Evolutionary conservation across 2,888 invertebrate species (phyloP).

Genomic region (Hydrotaea diabolus): DNA sequence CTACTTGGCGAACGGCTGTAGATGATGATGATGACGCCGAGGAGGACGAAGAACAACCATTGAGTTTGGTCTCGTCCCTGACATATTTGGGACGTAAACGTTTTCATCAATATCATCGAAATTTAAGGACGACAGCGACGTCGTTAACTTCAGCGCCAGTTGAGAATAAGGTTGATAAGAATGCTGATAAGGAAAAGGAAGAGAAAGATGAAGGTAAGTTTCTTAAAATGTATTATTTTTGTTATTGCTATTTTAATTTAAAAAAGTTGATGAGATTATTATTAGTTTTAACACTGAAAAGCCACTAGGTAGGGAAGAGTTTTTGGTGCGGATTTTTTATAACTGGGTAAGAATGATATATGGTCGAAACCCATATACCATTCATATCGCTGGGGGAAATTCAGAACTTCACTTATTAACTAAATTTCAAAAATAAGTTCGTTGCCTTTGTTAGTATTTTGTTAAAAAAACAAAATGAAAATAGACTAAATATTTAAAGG

Average conservation of each 20-base stretch:
- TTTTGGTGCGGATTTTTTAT: no score
- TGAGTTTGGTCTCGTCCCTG: conserved; percentile 69
- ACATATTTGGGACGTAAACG: conserved; percentile 64
- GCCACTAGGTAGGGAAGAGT: no score
- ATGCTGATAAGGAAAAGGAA: conserved; percentile 49
- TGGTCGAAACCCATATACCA: no score
- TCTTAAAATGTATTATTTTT: neutral
- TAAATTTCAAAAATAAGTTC: no score
- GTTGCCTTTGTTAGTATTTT: no score
- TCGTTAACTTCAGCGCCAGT: conserved; percentile 37
- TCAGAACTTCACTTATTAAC: no score
- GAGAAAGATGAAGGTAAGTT: conserved; percentile 61
- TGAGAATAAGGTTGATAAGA: conserved; percentile 40
- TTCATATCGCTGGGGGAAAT: no score
- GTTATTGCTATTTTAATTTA: neutral
- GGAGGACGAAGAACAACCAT: conserved; percentile 58
- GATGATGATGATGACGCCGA: conserved; percentile 12
- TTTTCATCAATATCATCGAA: conserved; percentile 62
- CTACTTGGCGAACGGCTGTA: neutral
- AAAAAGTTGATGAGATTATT: conserved; percentile 32
- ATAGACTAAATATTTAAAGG: no score
- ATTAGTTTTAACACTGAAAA: neutral
- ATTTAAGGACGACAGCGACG: conserved; percentile 47
- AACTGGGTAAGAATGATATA: no score
- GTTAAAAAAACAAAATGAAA: no score